A percentile compares a stretch with the other conserved stretches of the same genome.
phyloP scores from a whole-genome alignment of 2,113 vertebrate genomes.

The Ophthalmolycus amberensis region DNA sequence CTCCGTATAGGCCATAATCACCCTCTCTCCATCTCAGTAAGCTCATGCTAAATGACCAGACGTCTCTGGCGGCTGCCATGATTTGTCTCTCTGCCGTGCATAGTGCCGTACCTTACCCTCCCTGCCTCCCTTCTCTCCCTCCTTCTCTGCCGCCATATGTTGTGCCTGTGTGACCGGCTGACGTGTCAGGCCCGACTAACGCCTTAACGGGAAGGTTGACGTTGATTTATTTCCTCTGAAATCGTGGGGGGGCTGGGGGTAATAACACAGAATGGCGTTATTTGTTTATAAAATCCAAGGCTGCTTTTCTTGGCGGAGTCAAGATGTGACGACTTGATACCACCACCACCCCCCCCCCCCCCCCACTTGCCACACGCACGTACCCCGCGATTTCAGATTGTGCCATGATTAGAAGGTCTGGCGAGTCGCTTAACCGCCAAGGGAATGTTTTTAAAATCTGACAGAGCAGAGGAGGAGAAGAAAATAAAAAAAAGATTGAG shows the following conservation, averaged over 20 bases:
- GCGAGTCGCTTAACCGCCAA: conserved; percentile 78
- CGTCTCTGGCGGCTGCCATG: conserved; percentile 71
- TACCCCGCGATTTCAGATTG: conserved; percentile 84
- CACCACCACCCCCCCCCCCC: background rate
- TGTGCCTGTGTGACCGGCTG: conserved; percentile 83
- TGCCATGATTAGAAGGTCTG: conserved; percentile 79
- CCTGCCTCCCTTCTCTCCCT: conserved; percentile 39
- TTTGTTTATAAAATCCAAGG: conserved; percentile 92
- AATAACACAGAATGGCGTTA: conserved; percentile 93
- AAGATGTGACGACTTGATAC: conserved; percentile 84
- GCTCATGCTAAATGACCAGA: conserved; percentile 79
- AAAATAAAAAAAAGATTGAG: conserved; percentile 46
- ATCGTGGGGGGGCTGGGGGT: conserved; percentile 88
- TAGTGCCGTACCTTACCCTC: conserved; percentile 61
- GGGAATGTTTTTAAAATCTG: conserved; percentile 63
- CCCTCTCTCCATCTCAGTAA: conserved; percentile 78
- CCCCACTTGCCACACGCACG: background rate
- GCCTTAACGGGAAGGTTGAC: conserved; percentile 81
- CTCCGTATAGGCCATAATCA: conserved; percentile 74
- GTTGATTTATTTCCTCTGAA: conserved; percentile 96
- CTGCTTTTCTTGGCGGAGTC: conserved; percentile 84
- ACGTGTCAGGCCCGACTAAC: conserved; percentile 83
- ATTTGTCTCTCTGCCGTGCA: conserved; percentile 70
- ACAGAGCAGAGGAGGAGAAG: conserved; percentile 35
- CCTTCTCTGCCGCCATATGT: conserved; percentile 76